A percentile compares a stretch with the other conserved stretches of the same genome.
Evolutionary conservation across 1,140 invertebrate species (phyloP).

Genomic region (Macrostomum lignano): DNA sequence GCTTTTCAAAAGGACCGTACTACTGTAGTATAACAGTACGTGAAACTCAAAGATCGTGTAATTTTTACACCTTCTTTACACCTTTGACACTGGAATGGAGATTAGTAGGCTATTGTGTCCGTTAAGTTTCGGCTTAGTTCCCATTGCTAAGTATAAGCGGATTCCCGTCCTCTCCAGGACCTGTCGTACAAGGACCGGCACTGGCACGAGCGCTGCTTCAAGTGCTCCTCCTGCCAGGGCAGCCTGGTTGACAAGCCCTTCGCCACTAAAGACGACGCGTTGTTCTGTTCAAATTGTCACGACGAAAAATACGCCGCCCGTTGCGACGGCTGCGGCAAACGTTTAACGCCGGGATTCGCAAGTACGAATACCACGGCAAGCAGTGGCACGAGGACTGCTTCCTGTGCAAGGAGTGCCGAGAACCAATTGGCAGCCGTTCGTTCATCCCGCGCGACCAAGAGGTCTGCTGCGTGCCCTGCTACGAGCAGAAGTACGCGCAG

Average conservation of each 20-base stretch:
- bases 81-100: no score
- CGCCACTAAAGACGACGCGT: slow-evolving; percentile 66
- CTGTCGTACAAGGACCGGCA: slow-evolving; percentile 91
- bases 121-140: no score
- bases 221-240: slow-evolving; percentile 82
- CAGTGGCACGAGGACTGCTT: slow-evolving; percentile 99
- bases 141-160: no score
- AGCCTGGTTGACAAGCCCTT: slow-evolving; percentile 96
- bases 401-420: slow-evolving; percentile 83
- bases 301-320: slow-evolving; percentile 88
- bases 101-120: no score
- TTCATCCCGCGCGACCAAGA: slow-evolving; percentile 95
- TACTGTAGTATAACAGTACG: no score
- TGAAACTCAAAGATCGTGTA: no score
- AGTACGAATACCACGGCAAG: slow-evolving; percentile 99
- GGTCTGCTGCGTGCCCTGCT: slow-evolving; percentile 90
- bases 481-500: slow-evolving; percentile 90
- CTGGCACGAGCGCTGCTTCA: slow-evolving; percentile 90
- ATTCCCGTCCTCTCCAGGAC: slow-evolving; percentile 57
- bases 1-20: no score
- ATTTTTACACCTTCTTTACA: no score
- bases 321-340: slow-evolving; percentile 81
- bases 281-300: slow-evolving; percentile 96
- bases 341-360: slow-evolving; percentile 58
- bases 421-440: slow-evolving; percentile 87